Evolutionary conservation across 2,797 vertebrate species (phyloP).

Genomic region (Scomberomorus guttatus): DNA sequence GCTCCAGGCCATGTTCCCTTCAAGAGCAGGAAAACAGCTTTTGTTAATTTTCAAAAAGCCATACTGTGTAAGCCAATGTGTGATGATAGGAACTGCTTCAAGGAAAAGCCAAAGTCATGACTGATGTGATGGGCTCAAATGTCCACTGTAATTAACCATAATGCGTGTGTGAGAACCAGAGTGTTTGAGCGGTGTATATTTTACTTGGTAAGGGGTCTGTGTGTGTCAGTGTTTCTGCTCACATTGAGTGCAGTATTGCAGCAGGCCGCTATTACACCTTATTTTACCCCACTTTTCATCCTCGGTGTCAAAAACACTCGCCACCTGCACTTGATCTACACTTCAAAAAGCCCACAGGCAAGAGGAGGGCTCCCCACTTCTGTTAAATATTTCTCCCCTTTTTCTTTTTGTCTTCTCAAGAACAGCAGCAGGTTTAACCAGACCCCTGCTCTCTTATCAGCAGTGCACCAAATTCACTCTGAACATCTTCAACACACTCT

Average conservation of each 20-base stretch:
- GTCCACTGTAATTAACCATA: conserved; percentile 68
- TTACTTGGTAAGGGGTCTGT: conserved; percentile 41
- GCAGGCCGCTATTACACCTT: conserved; percentile 54
- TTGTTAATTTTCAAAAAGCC: conserved; percentile 59
- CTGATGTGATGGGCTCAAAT: conserved; percentile 57
- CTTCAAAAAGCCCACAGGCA: conserved; percentile 71
- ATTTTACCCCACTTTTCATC: conserved; percentile 57
- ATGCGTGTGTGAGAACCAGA: conserved; percentile 53
- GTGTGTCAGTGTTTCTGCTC: conserved; percentile 30
- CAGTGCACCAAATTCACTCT: conserved; percentile 42
- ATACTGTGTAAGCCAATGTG: conserved; percentile 35
- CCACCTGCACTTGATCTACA: conserved; percentile 77
- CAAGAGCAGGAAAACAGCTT: conserved; percentile 57
- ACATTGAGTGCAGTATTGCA: conserved; percentile 37
- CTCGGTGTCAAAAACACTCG: conserved; percentile 71
- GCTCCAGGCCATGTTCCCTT: conserved; percentile 49
- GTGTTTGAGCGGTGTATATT: conserved; percentile 52
- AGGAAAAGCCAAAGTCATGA: conserved; percentile 46
- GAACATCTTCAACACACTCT: conserved; percentile 42
- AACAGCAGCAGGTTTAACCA: conserved; percentile 51
- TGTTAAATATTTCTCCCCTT: conserved; percentile 51
- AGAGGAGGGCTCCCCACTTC: conserved; percentile 50
- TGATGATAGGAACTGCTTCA: conserved; percentile 60
- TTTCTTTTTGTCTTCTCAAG: conserved; percentile 54
- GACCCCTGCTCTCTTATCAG: conserved; percentile 53